Conservation (phyloP, 2,888 invertebrate species). For the Agapostemon virescens region DNA sequence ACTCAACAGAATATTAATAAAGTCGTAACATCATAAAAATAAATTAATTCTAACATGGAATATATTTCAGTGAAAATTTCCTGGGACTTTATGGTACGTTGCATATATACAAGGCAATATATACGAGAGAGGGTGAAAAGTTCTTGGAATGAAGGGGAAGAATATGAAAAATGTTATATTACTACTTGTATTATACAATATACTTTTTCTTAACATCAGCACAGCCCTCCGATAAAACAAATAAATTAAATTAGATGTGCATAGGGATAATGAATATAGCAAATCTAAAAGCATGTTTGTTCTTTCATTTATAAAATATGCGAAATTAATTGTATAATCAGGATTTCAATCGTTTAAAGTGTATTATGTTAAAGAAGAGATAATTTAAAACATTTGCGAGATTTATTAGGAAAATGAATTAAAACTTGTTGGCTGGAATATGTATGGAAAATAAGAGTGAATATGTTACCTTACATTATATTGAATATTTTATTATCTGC, state of each 20-base stretch:
- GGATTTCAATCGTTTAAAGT: background rate
- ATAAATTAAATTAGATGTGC: background rate
- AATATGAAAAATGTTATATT: background rate
- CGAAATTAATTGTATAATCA: background rate
- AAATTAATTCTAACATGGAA: background rate
- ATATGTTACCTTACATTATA: background rate
- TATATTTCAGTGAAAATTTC: background rate
- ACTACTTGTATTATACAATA: background rate
- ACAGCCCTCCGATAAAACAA: background rate
- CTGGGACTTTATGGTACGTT: background rate
- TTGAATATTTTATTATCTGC: no score
- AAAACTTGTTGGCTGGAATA: background rate
- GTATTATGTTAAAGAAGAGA: background rate
- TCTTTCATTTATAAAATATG: background rate
- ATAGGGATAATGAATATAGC: background rate
- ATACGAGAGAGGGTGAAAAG: background rate
- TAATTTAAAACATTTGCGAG: background rate
- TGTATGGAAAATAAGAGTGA: background rate
- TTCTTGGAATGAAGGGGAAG: background rate
- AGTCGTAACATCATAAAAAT: background rate
- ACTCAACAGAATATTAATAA: conserved; percentile 3
- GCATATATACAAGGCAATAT: background rate
- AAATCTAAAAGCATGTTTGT: background rate
- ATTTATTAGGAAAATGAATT: background rate
- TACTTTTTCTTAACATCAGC: background rate